Evolutionary conservation across 37 sponge, comb jelly and placozoan genomes (phyloP), one percentile per base, ranked within the genome.

Genomic region (Ianthella basta): DNA sequence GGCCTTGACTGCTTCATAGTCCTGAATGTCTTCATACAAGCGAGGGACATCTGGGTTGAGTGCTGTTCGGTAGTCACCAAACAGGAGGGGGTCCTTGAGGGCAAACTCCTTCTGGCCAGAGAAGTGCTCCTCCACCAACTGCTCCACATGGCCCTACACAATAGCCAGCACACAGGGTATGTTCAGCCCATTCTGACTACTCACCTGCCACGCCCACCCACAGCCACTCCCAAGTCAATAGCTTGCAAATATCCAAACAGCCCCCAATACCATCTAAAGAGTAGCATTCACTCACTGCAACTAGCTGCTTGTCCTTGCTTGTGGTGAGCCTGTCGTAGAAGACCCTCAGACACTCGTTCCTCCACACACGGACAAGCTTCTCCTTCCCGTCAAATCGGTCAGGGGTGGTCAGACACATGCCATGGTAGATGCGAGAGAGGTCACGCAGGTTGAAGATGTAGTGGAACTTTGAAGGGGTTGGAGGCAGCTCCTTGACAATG

Each of bases 391-490:
- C 88, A 60, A 91, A 97, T 2, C 94, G 82, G 60, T 96, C 97
- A 19, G 97, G 93, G 10, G 80, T 87, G 40, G 92, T 93, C 55
- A 92, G 80, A 40, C 72, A 93, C 56, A 98, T 92, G 4, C 99
- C 99, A 36, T 98, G 97, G 87, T 96, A 96, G 87, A 96, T 94
- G 10, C 99, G 93, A 0, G 99, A 98, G 54, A 98, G 89, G 70
- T 98, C 99, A 40, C 99, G 83, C 55, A 98, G 88, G 80, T 98
- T 96, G 90, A 98, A 98, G 64, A 98, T 98, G 92, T 98, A 98
- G 85, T 98, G 99, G 88, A 98, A 98, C 81, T 96, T 98, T 78
- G 97, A 96, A 15, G 99, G 99, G 44, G 97, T 98, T 15, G 99
- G 99, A 27, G 97, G 99, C 13, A 98, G 91, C 79, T 96, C 97